Percentiles rank a stretch among this genome's conserved stretches.
phyloP scores from a whole-genome alignment of 2,113 vertebrate species.

The Barnardius zonarius region DNA sequence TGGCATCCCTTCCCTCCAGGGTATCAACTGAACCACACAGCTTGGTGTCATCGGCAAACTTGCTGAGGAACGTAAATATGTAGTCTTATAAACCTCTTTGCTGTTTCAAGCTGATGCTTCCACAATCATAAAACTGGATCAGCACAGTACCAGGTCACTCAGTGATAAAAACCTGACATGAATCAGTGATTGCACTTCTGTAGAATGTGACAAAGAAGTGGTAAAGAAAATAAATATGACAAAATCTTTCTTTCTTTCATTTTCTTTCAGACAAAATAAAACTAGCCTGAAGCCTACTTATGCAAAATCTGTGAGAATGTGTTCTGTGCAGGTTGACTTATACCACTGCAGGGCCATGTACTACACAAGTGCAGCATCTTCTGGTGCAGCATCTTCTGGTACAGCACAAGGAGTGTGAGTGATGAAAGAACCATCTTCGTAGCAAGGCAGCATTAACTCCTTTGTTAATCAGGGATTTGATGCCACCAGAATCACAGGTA shows the following conservation, averaged over 20 bases:
- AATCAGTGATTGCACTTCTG: rapidly evolving
- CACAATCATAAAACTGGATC: background rate
- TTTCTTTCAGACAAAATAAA: background rate
- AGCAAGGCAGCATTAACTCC: rapidly evolving
- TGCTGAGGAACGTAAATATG: no score
- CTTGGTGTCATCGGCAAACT: no score
- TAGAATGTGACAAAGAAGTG: background rate
- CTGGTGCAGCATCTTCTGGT: background rate
- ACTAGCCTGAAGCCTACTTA: background rate
- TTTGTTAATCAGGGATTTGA: background rate
- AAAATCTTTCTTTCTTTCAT: background rate
- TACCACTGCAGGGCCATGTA: no score
- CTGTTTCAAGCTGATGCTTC: background rate
- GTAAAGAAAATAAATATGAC: background rate
- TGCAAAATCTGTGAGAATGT: background rate
- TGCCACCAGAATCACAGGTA: background rate
- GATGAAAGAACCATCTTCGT: background rate
- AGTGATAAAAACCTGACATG: background rate
- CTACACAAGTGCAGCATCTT: background rate
- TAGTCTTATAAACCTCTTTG: background rate
- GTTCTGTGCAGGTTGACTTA: background rate
- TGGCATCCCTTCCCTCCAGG: no score
- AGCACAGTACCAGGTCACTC: background rate
- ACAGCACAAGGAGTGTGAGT: background rate
- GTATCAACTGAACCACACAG: no score